phyloP scores from a whole-genome alignment of 1,140 invertebrate genomes.

The Microplitis demolitor region DNA sequence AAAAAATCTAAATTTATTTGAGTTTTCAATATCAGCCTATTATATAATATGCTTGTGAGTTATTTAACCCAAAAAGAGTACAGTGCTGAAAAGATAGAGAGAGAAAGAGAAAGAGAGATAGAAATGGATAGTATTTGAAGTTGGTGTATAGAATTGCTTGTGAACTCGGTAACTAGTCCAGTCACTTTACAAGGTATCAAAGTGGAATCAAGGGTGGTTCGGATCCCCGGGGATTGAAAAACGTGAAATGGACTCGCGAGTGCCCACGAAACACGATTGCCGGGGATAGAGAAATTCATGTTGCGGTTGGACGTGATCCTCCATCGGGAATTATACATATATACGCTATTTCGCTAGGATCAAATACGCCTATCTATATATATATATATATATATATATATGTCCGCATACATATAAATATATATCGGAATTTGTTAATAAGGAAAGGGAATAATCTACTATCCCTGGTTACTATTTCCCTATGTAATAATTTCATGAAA shows the following conservation, averaged over 20 bases:
- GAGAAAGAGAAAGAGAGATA: too few species aligned
- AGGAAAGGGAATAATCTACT: too few species aligned
- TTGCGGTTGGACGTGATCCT: background rate
- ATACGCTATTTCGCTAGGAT: background rate
- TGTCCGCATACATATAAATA: too few species aligned
- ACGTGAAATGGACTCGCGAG: constrained; percentile 3
- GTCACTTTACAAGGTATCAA: constrained; percentile 13
- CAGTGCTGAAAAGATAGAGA: too few species aligned
- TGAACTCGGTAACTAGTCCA: background rate
- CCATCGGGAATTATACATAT: background rate
- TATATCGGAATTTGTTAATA: background rate
- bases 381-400: too few species aligned
- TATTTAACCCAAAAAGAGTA: too few species aligned
- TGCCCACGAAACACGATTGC: constrained; percentile 2
- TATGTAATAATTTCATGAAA: too few species aligned
- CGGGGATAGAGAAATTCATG: background rate
- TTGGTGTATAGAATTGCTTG: background rate
- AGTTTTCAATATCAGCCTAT: background rate
- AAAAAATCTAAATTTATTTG: too few species aligned
- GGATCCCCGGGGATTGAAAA: background rate
- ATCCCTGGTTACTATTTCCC: too few species aligned
- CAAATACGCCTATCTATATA: background rate
- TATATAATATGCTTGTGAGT: too few species aligned
- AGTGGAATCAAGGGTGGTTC: constrained; percentile 2
- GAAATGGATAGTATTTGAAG: background rate